These are phyloP conservation scores for Lycodopsis pacificus DNA, from an alignment of 2,797 vertebrate species.

Conservation along the genomic window DNA sequence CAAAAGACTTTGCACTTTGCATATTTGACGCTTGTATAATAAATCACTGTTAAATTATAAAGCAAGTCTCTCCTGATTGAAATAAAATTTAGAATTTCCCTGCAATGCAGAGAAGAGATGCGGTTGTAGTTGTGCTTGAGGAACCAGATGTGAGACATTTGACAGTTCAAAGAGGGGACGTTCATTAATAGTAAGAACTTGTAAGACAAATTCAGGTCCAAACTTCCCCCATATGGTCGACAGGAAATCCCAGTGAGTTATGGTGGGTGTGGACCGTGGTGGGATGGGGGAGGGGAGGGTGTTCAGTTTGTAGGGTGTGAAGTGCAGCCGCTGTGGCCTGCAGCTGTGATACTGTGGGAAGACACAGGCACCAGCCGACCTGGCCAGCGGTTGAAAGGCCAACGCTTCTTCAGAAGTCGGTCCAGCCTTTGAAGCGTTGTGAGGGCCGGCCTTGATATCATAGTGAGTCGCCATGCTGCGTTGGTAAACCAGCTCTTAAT, in stretches of 20 bases:
- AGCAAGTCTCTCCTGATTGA: no score
- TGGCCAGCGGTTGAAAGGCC: constrained; percentile 64
- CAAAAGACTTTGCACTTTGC: no score
- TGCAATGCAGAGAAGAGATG: background rate
- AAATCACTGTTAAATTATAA: no score
- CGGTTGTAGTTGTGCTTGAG: background rate
- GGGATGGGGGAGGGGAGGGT: background rate
- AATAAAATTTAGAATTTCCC: background rate
- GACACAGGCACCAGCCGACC: constrained; percentile 62
- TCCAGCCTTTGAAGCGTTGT: constrained; percentile 78
- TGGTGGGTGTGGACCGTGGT: constrained; percentile 5
- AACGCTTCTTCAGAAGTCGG: constrained; percentile 68
- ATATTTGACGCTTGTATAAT: no score
- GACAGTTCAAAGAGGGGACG: background rate
- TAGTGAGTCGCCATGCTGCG: constrained; percentile 43
- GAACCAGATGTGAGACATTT: background rate
- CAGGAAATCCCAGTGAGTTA: constrained; percentile 23
- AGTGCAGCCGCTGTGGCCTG: constrained; percentile 30
- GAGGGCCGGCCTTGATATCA: constrained; percentile 57
- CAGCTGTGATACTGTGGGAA: constrained; percentile 62
- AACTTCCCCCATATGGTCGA: constrained; percentile 13
- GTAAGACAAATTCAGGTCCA: constrained; percentile 18
- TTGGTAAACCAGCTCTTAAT: constrained; percentile 63
- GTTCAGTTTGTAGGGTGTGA: constrained; percentile 18
- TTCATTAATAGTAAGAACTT: constrained; percentile 1